Base-by-base conservation (phyloP, 1,140 invertebrate genomes). In the Epicauta chinensis region DNA sequence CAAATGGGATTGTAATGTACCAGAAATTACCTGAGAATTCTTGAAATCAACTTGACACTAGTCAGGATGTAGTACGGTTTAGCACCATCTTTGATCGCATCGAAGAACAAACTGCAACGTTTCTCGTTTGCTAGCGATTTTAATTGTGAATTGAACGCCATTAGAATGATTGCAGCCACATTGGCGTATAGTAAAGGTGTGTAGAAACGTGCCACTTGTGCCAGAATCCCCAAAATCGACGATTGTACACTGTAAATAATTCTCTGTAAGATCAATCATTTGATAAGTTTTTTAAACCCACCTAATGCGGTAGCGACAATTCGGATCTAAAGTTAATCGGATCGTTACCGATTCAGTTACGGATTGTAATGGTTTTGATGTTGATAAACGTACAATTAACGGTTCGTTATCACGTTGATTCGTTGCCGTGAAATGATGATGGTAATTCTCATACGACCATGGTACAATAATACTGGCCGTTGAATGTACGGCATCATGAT, bases 401-500 rank as follows among this genome's bases (percentile, higher is more conserved):
- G 65, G 71, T 58, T 63, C 71, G 47, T 41, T 45, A 2, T 39
- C 14, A 30, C 50, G n/a, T 3, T n/a, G n/a, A n/a, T n/a, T n/a
- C n/a, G 71, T 76, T 71, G 70, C 82, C 72, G 77, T 80, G 41
- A 84, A 74, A 63, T 77, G 77, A 58, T 76, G 71, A 61, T 78
- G 75, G 47, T 77, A 74, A 32, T 79, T 78, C 46, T 78, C 72
- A 56, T 80, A 80, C 3, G 76, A 78, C 82, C 82, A 84, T 2
- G 80, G 79, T 16, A 83, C 79, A 37, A 78, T 69, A 5, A 86
- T 59, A 58, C 81, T 78, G 0, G 79, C 76, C 0, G 79, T 74
- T 2, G 78, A 75, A 48, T 81, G 77, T 51, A 80, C 77, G 5
- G 63, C 52, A 16, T 71, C 57, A 3, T 52, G 70, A 3, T 60